Conservation (phyloP, 2,888 invertebrate species). For the Ophion obscuratus region DNA sequence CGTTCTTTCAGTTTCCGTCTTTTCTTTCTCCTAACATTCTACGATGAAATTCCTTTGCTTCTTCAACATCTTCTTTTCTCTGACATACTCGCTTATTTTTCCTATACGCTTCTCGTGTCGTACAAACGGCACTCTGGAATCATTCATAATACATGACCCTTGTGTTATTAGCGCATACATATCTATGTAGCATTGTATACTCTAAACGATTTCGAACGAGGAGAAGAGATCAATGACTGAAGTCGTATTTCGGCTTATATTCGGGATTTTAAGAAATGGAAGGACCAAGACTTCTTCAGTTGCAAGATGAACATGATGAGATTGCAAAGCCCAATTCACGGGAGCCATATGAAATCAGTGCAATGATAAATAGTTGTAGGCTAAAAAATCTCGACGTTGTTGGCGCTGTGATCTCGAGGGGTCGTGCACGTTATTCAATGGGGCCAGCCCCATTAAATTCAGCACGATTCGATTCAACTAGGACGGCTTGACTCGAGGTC, state of each 20-base stretch:
- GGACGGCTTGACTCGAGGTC: background rate
- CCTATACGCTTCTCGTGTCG: conserved; percentile 64
- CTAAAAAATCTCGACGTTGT: too few relatives aligned
- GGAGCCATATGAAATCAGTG: too few relatives aligned
- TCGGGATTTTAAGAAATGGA: background rate
- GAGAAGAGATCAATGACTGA: background rate
- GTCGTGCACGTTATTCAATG: too few relatives aligned
- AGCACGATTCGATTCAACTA: background rate
- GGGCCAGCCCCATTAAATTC: background rate
- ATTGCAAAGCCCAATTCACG: too few relatives aligned
- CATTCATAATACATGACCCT: conserved; percentile 81
- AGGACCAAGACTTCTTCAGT: background rate
- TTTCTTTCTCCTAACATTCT: background rate
- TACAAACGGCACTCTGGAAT: conserved; percentile 68
- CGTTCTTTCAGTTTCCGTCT: conserved; percentile 30
- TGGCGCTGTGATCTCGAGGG: too few relatives aligned
- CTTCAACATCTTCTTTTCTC: conserved; percentile 31
- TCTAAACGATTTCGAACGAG: conserved; percentile 78
- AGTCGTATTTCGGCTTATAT: background rate
- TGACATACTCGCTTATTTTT: background rate
- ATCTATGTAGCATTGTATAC: conserved; percentile 47
- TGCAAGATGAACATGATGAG: too few relatives aligned
- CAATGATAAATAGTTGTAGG: too few relatives aligned
- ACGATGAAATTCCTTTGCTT: conserved; percentile 23
- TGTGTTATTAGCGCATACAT: conserved; percentile 69